Evolutionary conservation across 2,113 vertebrate genomes (phyloP).

Genomic region (Plestiodon gilberti): DNA sequence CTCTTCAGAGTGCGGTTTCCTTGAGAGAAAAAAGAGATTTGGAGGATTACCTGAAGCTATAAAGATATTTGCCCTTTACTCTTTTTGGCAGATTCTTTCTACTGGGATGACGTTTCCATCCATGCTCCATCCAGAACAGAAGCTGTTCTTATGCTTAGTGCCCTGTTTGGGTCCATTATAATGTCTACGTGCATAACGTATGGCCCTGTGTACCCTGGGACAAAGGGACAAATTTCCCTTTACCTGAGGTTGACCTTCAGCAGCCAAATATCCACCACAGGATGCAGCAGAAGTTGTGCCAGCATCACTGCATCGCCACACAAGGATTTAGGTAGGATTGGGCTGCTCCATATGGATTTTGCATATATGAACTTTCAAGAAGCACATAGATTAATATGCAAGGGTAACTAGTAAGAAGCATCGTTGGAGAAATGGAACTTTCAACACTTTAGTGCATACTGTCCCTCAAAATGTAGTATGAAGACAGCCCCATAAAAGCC

Average conservation of each 20-base stretch:
- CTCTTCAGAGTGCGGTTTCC: neutral
- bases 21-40: neutral
- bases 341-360: constrained; percentile 21
- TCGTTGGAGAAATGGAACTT: neutral
- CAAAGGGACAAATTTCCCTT: too few species aligned
- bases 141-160: constrained; percentile 8
- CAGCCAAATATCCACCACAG: too few species aligned
- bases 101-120: neutral
- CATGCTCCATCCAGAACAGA: neutral
- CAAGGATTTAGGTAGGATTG: too few species aligned
- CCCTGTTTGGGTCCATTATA: neutral
- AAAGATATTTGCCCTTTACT: neutral
- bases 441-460: neutral
- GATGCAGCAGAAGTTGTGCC: too few species aligned
- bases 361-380: neutral
- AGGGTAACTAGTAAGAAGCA: neutral
- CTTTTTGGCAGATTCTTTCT: neutral
- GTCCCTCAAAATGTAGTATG: neutral
- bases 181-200: too few species aligned
- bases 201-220: neutral
- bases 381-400: neutral
- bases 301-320: too few species aligned
- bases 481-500: neutral
- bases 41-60: neutral
- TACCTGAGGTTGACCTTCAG: too few species aligned